A percentile compares a stretch with the other conserved stretches of the same genome.
phyloP scores from a whole-genome alignment of 2,888 invertebrate species.

The Erynnis tages region DNA sequence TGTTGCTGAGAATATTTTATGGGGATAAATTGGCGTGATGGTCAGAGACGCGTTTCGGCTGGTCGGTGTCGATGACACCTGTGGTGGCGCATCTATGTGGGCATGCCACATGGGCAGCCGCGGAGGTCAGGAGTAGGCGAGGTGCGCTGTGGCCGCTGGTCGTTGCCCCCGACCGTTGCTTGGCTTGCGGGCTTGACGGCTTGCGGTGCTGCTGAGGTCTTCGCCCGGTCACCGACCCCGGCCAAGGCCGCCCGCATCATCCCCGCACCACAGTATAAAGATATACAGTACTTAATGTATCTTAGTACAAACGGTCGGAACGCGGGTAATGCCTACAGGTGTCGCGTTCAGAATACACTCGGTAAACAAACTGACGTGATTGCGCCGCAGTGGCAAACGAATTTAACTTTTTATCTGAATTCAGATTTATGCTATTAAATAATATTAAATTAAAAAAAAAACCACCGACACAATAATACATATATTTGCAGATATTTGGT shows the following conservation, averaged over 20 bases:
- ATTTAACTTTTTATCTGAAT: too few species aligned
- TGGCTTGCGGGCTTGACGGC: conserved; percentile 49
- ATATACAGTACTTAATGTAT: too few species aligned
- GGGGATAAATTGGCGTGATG: conserved; percentile 8
- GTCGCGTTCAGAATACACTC: too few species aligned
- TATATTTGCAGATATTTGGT: too few species aligned
- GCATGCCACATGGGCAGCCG: conserved; percentile 36
- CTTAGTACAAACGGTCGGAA: too few species aligned
- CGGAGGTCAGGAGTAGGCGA: conserved; percentile 61
- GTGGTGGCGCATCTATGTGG: conserved; percentile 12
- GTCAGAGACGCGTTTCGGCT: not conserved
- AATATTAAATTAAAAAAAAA: too few species aligned
- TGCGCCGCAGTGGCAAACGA: too few species aligned
- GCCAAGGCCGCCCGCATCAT: conserved; percentile 79
- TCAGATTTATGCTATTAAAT: too few species aligned
- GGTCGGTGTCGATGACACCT: conserved; percentile 23
- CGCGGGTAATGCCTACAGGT: too few species aligned
- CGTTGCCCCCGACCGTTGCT: conserved; percentile 81
- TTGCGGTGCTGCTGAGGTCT: conserved; percentile 74
- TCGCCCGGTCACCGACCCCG: conserved; percentile 79
- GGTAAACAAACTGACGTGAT: too few species aligned
- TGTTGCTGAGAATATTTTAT: conserved; percentile 2
- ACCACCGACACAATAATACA: too few species aligned
- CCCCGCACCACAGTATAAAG: too few species aligned
- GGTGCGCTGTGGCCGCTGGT: conserved; percentile 52